Conservation (phyloP, 1,140 invertebrate species). For the Lucilia cuprina region DNA sequence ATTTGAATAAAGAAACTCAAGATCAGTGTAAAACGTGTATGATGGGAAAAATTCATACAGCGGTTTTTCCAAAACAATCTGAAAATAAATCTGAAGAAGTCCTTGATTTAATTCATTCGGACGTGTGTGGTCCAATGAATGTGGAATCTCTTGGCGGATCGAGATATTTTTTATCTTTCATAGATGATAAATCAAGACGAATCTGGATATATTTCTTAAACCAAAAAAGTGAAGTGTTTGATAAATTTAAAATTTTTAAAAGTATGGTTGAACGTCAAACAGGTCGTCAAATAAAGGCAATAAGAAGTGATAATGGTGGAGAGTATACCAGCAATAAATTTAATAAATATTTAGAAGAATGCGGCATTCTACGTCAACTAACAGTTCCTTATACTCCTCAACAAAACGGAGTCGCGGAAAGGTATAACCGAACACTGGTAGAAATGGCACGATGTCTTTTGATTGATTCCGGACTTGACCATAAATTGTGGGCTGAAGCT, state of each 20-base stretch:
- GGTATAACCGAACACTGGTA: neutral
- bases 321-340: conserved; percentile 45
- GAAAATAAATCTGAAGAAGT: too few relatives aligned
- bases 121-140: too few relatives aligned
- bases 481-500: conserved; percentile 7
- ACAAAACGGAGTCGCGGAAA: neutral
- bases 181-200: too few relatives aligned
- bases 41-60: too few relatives aligned
- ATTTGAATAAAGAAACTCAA: too few relatives aligned
- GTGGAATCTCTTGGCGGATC: too few relatives aligned
- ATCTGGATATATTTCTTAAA: too few relatives aligned
- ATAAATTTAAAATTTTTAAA: conserved; percentile 35
- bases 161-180: too few relatives aligned
- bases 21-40: too few relatives aligned
- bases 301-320: conserved; percentile 49
- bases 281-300: conserved; percentile 16
- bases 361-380: conserved; percentile 41
- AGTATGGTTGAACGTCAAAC: conserved; percentile 35
- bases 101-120: too few relatives aligned
- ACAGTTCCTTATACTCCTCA: conserved; percentile 31
- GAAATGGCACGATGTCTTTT: neutral
- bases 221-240: too few relatives aligned
- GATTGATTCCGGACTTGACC: neutral
- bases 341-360: conserved; percentile 26
- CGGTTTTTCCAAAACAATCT: too few relatives aligned